These are phyloP conservation scores for Ricordea florida DNA, from an alignment of 92 coral and sea anemone species.

Conservation along the genomic window DNA sequence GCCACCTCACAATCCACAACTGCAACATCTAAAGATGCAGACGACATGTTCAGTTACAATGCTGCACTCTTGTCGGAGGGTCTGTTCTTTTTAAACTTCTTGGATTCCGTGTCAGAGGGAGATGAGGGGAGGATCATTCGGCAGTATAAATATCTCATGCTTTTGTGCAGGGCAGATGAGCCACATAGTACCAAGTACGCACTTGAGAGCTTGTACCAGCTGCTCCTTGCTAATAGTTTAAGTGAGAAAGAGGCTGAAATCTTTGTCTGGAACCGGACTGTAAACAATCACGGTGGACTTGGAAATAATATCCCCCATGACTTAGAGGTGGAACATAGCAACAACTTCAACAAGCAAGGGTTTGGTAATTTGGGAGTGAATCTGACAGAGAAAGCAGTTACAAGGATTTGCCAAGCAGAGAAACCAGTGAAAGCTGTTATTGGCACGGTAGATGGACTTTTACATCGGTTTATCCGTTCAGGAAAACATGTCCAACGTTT, in stretches of 20 bases:
- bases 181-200: constrained; percentile 36
- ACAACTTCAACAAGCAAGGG: too few species aligned
- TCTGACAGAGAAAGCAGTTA: too few species aligned
- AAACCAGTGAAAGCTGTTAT: too few species aligned
- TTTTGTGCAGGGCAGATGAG: constrained; percentile 37
- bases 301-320: constrained; percentile 35
- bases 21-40: background rate
- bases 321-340: too few species aligned
- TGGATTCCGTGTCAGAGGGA: constrained; percentile 50
- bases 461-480: too few species aligned
- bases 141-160: constrained; percentile 48
- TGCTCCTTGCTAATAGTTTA: constrained; percentile 1
- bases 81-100: constrained; percentile 29
- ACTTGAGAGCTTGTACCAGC: constrained; percentile 12
- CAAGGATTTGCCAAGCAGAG: too few species aligned
- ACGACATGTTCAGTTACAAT: constrained; percentile 40
- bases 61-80: constrained; percentile 38
- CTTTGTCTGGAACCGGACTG: constrained; percentile 35
- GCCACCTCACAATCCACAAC: background rate
- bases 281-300: constrained; percentile 43
- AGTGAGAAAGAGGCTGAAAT: constrained; percentile 19
- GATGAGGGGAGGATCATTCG: constrained; percentile 14
- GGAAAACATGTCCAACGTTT: too few species aligned
- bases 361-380: too few species aligned
- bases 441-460: too few species aligned